phyloP scores from a whole-genome alignment of 2,113 vertebrate genomes.

The Macquaria ambigua region DNA sequence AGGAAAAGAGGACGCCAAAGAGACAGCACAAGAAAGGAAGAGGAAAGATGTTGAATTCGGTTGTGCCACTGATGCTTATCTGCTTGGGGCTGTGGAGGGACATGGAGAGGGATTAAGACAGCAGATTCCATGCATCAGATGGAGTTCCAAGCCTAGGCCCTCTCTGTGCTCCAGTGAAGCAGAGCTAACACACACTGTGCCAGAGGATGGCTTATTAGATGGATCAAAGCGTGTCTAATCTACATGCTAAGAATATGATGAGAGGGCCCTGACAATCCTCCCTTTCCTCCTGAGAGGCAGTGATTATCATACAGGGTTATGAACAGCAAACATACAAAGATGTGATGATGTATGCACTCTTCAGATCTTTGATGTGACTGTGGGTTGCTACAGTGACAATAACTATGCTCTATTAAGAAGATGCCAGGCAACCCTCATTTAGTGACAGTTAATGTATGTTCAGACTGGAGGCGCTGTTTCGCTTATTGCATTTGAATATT shows the following conservation, averaged over 20 bases:
- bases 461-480: too few relatives aligned
- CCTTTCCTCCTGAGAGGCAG: slow-evolving; percentile 33
- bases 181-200: slow-evolving; percentile 36
- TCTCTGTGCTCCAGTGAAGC: slow-evolving; percentile 31
- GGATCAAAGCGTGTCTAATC: slow-evolving; percentile 69
- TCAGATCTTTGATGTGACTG: slow-evolving; percentile 43
- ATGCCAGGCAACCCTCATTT: neutral
- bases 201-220: slow-evolving; percentile 53
- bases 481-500: too few relatives aligned
- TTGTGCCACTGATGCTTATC: neutral
- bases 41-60: slow-evolving; percentile 1
- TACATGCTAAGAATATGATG: slow-evolving; percentile 62
- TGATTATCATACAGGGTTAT: slow-evolving; percentile 43
- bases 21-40: neutral
- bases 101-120: slow-evolving; percentile 1
- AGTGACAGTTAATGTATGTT: neutral
- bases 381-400: slow-evolving; percentile 20
- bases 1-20: neutral
- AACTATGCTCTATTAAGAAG: neutral
- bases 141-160: slow-evolving; percentile 2
- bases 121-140: slow-evolving; percentile 27
- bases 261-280: slow-evolving; percentile 41
- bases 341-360: slow-evolving; percentile 12
- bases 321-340: slow-evolving; percentile 51
- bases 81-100: slow-evolving; percentile 1